Evolutionary conservation across 35 echinoderm and acorn worm genomes (phyloP).

Genomic region (Holothuria glaberrima): DNA sequence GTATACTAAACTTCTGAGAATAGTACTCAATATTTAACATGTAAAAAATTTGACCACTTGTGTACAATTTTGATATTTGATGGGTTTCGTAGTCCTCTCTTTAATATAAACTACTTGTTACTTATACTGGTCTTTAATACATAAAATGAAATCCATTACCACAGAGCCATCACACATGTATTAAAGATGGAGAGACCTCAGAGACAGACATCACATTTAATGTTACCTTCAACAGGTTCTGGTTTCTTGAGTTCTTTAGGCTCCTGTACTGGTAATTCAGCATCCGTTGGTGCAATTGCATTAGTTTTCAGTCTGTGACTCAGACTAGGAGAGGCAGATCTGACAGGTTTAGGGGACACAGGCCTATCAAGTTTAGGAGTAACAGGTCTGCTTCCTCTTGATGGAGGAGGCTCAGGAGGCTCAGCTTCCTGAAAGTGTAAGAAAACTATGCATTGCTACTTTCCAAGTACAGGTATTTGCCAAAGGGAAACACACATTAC

Average conservation of each 20-base stretch:
- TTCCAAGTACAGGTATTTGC: neutral
- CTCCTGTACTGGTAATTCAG: conserved; percentile 37
- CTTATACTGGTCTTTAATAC: too few species aligned
- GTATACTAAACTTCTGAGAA: too few species aligned
- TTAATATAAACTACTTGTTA: too few species aligned
- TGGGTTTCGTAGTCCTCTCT: too few species aligned
- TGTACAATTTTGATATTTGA: too few species aligned
- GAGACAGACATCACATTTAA: too few species aligned
- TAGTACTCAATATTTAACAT: too few species aligned
- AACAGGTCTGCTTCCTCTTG: neutral
- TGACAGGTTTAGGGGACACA: conserved; percentile 53
- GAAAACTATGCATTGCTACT: neutral
- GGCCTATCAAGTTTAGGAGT: conserved; percentile 34
- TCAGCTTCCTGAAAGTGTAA: neutral
- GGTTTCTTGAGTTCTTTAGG: conserved; percentile 18
- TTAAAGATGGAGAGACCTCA: too few species aligned
- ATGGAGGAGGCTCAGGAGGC: neutral
- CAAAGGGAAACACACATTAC: neutral
- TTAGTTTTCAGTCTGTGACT: conserved; percentile 54
- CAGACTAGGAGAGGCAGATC: conserved; percentile 33
- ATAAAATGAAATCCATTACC: too few species aligned
- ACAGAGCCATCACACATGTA: too few species aligned
- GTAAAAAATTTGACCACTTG: too few species aligned
- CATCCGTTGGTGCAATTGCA: conserved; percentile 61
- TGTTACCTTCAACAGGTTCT: conserved; percentile 22